Conservation (phyloP, 2,113 vertebrate species). For the Melanotaenia duboulayi region DNA sequence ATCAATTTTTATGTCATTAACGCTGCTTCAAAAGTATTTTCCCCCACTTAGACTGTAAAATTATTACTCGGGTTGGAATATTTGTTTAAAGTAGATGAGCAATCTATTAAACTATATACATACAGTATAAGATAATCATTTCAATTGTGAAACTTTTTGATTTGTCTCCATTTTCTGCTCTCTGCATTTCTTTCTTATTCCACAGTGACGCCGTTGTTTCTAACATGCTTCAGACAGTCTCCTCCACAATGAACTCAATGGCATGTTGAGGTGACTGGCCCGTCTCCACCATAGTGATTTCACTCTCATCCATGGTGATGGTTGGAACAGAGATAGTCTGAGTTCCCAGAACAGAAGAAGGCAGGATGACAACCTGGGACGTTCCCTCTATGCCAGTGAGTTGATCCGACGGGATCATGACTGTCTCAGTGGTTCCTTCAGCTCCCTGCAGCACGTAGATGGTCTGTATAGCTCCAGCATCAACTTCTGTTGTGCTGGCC, state of each 20-base stretch:
- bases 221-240: constrained; percentile 69
- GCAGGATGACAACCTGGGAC: constrained; percentile 82
- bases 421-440: constrained; percentile 64
- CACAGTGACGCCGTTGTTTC: background rate
- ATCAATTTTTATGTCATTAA: background rate
- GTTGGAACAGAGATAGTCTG: constrained; percentile 74
- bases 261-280: constrained; percentile 78
- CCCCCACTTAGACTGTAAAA: constrained; percentile 20
- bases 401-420: constrained; percentile 76
- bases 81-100: constrained; percentile 14
- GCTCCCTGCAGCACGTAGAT: constrained; percentile 80
- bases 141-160: constrained; percentile 14
- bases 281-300: constrained; percentile 77
- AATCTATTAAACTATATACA: constrained; percentile 42
- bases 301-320: constrained; percentile 74
- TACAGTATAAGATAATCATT: constrained; percentile 4
- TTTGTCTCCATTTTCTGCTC: background rate
- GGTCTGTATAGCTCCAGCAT: constrained; percentile 76
- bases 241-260: constrained; percentile 85
- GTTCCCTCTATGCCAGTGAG: constrained; percentile 59
- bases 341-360: constrained; percentile 70
- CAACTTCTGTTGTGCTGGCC: constrained; percentile 41
- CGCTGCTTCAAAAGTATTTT: constrained; percentile 1
- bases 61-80: background rate
- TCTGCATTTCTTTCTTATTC: background rate